Conservation (phyloP, 2,888 invertebrate species). For the Pantelozetes paolii region DNA sequence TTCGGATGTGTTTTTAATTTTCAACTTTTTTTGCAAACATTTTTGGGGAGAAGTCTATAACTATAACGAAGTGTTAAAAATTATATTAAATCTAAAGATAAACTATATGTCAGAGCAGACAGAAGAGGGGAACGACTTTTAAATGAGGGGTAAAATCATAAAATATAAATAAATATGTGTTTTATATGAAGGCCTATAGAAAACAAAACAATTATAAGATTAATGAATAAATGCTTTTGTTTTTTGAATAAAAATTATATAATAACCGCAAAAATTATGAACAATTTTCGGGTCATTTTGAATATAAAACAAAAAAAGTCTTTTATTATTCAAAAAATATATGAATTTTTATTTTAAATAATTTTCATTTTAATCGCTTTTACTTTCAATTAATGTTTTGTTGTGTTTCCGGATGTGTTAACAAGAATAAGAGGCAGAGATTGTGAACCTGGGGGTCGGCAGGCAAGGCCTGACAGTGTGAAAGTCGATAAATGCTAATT, state of each 20-base stretch:
- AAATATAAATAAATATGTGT: not conserved
- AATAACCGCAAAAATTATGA: not conserved
- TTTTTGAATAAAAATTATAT: not conserved
- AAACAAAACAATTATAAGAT: not conserved
- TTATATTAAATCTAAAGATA: not conserved
- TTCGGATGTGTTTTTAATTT: not conserved
- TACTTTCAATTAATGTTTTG: not conserved
- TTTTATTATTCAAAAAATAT: not conserved
- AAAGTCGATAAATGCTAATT: slow-evolving; percentile 14
- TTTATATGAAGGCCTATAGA: slow-evolving; percentile 1
- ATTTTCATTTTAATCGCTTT: not conserved
- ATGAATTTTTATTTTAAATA: not conserved
- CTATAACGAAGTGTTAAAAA: not conserved
- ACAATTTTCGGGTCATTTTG: not conserved
- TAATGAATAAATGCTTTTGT: not conserved
- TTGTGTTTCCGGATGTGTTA: not conserved
- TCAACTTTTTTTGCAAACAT: not conserved
- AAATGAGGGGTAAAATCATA: not conserved
- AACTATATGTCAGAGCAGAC: not conserved
- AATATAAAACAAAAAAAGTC: not conserved
- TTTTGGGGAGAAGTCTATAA: not conserved
- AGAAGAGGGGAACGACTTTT: not conserved
- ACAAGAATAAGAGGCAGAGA: not conserved
- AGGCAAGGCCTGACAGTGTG: not conserved
- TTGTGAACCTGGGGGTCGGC: not conserved